A percentile compares a stretch with the other conserved stretches of the same genome.
phyloP scores from a whole-genome alignment of 2,797 vertebrate species.

The Spinibarbus caldwelli region DNA sequence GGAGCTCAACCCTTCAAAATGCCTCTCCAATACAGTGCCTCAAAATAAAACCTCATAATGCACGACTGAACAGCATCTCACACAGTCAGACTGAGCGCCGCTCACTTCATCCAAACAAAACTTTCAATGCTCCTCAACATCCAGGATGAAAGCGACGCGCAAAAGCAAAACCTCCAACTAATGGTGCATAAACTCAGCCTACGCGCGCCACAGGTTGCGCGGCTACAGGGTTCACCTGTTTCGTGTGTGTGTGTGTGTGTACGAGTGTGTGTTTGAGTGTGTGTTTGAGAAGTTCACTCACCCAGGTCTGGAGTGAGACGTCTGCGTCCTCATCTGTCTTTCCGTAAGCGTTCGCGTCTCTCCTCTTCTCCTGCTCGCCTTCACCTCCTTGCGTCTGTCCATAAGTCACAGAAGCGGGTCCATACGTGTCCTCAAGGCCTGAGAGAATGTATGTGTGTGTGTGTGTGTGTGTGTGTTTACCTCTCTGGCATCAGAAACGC shows the following conservation, averaged over 20 bases:
- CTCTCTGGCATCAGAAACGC: constrained; percentile 20
- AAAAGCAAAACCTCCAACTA: background rate
- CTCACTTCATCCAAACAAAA: background rate
- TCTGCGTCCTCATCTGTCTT: constrained; percentile 55
- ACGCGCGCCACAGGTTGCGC: constrained; percentile 13
- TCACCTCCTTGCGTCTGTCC: constrained; percentile 53
- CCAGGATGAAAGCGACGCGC: background rate
- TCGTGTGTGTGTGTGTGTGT: too few relatives aligned
- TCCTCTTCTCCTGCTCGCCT: constrained; percentile 27
- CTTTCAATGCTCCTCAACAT: background rate
- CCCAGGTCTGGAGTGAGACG: constrained; percentile 51
- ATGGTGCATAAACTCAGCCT: background rate
- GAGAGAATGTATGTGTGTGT: background rate
- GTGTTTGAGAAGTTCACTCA: constrained; percentile 53
- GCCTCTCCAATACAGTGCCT: background rate
- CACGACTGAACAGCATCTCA: background rate
- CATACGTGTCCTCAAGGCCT: constrained; percentile 30
- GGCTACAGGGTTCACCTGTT: background rate
- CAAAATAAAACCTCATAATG: background rate
- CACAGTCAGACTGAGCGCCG: background rate
- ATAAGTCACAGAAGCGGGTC: constrained; percentile 51
- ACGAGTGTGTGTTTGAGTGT: background rate
- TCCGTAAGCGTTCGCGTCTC: too few relatives aligned
- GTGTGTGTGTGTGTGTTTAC: constrained; percentile 3
- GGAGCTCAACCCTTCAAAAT: background rate